Evolutionary conservation across 2,888 invertebrate genomes (phyloP), one percentile per base, ranked within the genome.

Genomic region (Tridacna gigas): DNA sequence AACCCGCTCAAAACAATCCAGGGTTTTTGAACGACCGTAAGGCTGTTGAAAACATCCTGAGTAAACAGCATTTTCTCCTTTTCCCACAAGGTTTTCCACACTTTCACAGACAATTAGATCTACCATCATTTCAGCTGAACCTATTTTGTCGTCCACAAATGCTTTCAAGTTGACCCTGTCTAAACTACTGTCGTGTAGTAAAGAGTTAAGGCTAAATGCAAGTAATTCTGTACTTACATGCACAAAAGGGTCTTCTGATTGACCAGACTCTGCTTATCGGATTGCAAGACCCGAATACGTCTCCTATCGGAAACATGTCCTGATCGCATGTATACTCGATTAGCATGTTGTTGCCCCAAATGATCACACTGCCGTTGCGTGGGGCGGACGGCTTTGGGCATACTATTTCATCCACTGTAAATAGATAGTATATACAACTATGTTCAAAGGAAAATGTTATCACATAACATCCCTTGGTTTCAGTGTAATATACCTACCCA

Each of bases 251-350:
- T 13, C 83, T 76, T 9, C 75, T 66, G 5, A 87, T 82, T 5
- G 90, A 86, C 90, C 90, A 91, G 11, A 25, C 37, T 18, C 86
- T 83, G 9, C 83, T 83, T 12, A 80, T 66, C n/a, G 79, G 77
- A 48, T 88, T 82, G 69, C 90, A 91, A 0, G 90, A 88, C 15
- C 89, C 90, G 78, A 89, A 89, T 0, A 79, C 80, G n/a, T 83
- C 78, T 7, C 91, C 91, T 15, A 89, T 67, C 22, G 88, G 80
- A 25, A 82, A 77, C 25, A 89, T 80, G 5, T 89, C 89, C 0
- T 76, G 79, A 45, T 90, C 88, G 82, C 91, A 91, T 1, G 69
- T 77, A 69, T 86, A 91, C 60, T 90, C 90, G 28, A 90, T 65
- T 56, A 91, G 83, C 56, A 89, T 69, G 63, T 85, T 85, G 28